A percentile compares a stretch with the other conserved stretches of the same genome.
phyloP scores from a whole-genome alignment of 2,797 vertebrate genomes.

The Liparis tanakae region DNA sequence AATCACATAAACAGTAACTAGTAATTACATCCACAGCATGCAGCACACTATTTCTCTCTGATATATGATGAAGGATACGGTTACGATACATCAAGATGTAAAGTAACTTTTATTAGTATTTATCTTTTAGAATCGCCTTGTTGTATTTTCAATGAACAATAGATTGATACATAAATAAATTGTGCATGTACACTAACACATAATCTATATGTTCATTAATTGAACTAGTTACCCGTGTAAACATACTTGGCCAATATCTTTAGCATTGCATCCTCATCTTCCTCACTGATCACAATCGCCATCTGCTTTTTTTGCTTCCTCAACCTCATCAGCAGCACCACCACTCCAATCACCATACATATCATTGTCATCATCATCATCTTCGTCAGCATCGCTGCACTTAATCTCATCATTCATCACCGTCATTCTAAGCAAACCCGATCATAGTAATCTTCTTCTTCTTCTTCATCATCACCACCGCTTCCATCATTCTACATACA shows the following conservation, averaged over 20 bases:
- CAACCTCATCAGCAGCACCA: constrained; percentile 9
- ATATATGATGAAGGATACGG: too few species aligned
- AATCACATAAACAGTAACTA: too few species aligned
- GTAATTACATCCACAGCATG: too few species aligned
- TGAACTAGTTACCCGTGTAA: not conserved
- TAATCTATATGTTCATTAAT: not conserved
- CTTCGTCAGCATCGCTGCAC: constrained; percentile 21
- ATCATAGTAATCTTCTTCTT: constrained; percentile 5
- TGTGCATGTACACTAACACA: not conserved
- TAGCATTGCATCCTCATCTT: constrained; percentile 1
- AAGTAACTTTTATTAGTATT: not conserved
- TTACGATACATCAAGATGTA: not conserved
- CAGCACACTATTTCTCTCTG: not conserved
- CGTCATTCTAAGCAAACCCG: not conserved
- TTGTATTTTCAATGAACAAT: too few species aligned
- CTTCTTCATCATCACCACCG: not conserved
- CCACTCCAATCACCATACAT: constrained; percentile 9
- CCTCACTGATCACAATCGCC: not conserved
- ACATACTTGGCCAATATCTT: not conserved
- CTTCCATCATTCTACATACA: not conserved
- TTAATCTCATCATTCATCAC: constrained; percentile 15
- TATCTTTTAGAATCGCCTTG: too few species aligned
- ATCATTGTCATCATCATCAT: constrained; percentile 31
- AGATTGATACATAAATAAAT: too few species aligned
- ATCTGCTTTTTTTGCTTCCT: not conserved